Base-by-base conservation (phyloP, 2,797 vertebrate species). In the Tinamus major region DNA sequence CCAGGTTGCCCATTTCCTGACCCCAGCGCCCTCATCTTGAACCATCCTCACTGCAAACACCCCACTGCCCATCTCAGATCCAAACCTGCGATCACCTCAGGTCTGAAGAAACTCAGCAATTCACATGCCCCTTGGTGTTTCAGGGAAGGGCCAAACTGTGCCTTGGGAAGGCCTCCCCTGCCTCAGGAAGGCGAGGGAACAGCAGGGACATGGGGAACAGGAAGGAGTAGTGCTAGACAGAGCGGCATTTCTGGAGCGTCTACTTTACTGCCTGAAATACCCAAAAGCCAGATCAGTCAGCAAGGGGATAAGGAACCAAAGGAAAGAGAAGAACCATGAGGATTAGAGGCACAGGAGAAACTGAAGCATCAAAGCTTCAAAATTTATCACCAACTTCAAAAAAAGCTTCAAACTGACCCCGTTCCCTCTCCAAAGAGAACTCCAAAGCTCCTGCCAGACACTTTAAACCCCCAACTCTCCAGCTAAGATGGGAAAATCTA, bases 71-170 rank as follows among this genome's bases (percentile, higher is more conserved):
- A 29, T 29, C 29, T 42, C 63, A 87, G 39, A 41, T 1, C 3
- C 27, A 44, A 78, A 23, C 3, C 3, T 6, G 3, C 31, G 29
- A 0, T 17, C 4, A 2, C 19, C 49, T 14, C 3, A 13, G n/a
- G 19, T 11, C 41, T 71, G 19, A 2, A 0, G n/a, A 72, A 91
- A 64, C 6, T 12, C 5, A 26, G 27, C 29, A 67, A 35, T 10
- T 15, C 3, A 5, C 0, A 1, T 21, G 44, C 7, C 11, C 26
- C 35, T 39, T 1, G 0, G 64, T 5, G 51, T 7, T 14, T 41
- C 67, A 49, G 14, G n/a, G 7, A 78, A 58, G 4, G 75, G 10
- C 15, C 16, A 83, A 10, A 11, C 27, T 78, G 64, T 3, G 3
- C 18, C 67, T 9, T 44, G 20, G 35, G 35, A 35, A 35, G 35